Evolutionary conservation across 1,140 invertebrate genomes (phyloP), one percentile per base, ranked within the genome.

Genomic region (Neodiprion fabricii): DNA sequence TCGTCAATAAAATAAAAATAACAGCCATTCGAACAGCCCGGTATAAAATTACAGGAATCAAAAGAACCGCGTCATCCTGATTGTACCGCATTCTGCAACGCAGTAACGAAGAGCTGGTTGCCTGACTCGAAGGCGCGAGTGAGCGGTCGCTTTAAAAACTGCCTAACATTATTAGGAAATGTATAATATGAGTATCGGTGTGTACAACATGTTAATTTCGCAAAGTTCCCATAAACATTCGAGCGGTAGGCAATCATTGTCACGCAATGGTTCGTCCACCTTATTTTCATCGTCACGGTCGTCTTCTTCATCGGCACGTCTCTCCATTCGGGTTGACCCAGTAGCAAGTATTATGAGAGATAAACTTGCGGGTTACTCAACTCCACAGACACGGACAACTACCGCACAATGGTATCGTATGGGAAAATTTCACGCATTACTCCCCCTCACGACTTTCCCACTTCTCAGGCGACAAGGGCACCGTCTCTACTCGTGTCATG

Each of bases 401-500:
- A 74, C 47, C 77, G 53, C 72, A 88, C 86, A 88, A 88, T 88
- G 77, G 78, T 74, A 81, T 75, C 79, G 80, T 80, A 76, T 88
- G 87, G 80, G 87, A 88, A 87, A 8, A 72, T 85, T 87, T 86
- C 82, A 83, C 85, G 83, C 80, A 81, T 40, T 40, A 82, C 81
- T 81, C 83, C 70, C 71, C 75, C 80, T 78, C 76, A 40, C 28
- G 1, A 40, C 28, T 40, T 40, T 40, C 53, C 80, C 79, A 81
- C 81, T 82, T 84, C 80, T 77, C 81, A 75, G 75, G 82, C 77
- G 78, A 81, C 70, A 72, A 78, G 75, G 68, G 67, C 75, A 72
- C 71, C 53, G 53, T 61, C 53, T 40, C 28, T 40, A 40, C 71
- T 61, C 72, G 67, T 77, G 78, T 67, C 80, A 81, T 79, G 76